Evolutionary conservation across 1,140 invertebrate species (phyloP).

Genomic region (Trichomalopsis sarcophagae): DNA sequence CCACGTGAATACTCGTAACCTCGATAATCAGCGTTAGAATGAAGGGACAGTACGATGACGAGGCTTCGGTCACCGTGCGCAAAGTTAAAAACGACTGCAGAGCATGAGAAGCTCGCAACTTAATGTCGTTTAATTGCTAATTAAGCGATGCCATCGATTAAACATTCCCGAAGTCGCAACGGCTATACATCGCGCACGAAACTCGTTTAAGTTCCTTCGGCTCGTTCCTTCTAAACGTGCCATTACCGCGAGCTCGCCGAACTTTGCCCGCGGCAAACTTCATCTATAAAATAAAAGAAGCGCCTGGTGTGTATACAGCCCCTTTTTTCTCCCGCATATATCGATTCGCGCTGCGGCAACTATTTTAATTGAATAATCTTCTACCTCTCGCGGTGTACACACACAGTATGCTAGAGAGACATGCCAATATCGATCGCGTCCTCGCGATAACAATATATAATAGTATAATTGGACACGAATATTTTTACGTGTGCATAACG

Average conservation of each 20-base stretch:
- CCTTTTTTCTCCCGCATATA: slow-evolving; percentile 7
- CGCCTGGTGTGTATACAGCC: too few relatives aligned
- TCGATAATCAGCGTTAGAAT: too few relatives aligned
- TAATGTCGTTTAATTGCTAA: slow-evolving; percentile 47
- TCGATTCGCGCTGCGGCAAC: background rate
- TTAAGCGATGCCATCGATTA: slow-evolving; percentile 48
- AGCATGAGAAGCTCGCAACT: background rate
- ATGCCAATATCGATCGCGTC: background rate
- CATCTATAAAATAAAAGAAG: slow-evolving; percentile 35
- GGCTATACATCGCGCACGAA: slow-evolving; percentile 35
- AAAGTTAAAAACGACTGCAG: slow-evolving; percentile 26
- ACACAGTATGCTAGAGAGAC: too few relatives aligned
- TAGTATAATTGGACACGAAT: background rate
- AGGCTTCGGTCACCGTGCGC: too few relatives aligned
- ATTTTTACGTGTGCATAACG: background rate
- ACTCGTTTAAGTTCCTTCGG: slow-evolving; percentile 47
- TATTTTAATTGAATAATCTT: slow-evolving; percentile 48
- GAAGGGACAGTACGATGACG: too few relatives aligned
- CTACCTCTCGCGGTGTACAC: background rate
- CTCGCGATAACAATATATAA: too few relatives aligned
- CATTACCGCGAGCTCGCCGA: slow-evolving; percentile 13
- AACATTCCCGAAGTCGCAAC: slow-evolving; percentile 32
- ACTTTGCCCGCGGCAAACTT: slow-evolving; percentile 29
- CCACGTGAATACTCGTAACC: too few relatives aligned
- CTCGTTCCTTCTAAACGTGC: slow-evolving; percentile 33